phyloP scores from a whole-genome alignment of 2,797 vertebrate genomes.

The Mastacembelus armatus region DNA sequence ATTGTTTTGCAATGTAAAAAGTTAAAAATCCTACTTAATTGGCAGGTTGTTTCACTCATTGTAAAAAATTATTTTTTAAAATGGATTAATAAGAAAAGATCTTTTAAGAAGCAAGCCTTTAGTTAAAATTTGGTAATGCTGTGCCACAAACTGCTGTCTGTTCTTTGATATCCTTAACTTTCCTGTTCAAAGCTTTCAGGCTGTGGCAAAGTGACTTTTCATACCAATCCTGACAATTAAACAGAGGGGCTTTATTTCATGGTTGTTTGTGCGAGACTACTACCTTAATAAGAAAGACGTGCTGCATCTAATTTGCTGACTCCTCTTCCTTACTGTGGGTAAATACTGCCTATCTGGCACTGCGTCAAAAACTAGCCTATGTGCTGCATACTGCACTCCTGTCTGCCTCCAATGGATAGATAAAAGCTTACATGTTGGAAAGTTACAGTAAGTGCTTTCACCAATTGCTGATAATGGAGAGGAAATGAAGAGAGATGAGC shows the following conservation, averaged over 20 bases:
- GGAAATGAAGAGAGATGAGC: slow-evolving; percentile 55
- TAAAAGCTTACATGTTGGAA: slow-evolving; percentile 59
- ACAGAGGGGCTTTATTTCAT: slow-evolving; percentile 10
- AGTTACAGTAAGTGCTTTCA: slow-evolving; percentile 62
- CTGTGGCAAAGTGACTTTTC: background rate
- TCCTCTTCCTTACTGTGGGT: slow-evolving; percentile 30
- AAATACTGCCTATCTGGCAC: slow-evolving; percentile 51
- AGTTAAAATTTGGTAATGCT: background rate
- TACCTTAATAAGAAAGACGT: slow-evolving; percentile 33
- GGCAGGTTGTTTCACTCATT: background rate
- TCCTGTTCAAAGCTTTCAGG: background rate
- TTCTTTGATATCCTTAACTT: background rate
- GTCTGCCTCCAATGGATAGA: slow-evolving; percentile 47
- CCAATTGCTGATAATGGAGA: slow-evolving; percentile 57
- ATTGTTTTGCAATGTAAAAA: background rate
- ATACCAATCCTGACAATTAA: slow-evolving; percentile 11
- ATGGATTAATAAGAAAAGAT: background rate
- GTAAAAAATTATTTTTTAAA: background rate
- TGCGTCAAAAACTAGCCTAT: slow-evolving; percentile 35
- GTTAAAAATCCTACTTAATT: background rate
- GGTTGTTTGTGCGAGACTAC: slow-evolving; percentile 2
- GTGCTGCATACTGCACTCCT: slow-evolving; percentile 19
- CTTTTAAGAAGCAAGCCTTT: background rate
- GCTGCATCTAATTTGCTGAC: slow-evolving; percentile 42
- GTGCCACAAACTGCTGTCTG: background rate